Evolutionary conservation across 2,113 vertebrate species (phyloP).

Genomic region (Dromiciops gliroides): DNA sequence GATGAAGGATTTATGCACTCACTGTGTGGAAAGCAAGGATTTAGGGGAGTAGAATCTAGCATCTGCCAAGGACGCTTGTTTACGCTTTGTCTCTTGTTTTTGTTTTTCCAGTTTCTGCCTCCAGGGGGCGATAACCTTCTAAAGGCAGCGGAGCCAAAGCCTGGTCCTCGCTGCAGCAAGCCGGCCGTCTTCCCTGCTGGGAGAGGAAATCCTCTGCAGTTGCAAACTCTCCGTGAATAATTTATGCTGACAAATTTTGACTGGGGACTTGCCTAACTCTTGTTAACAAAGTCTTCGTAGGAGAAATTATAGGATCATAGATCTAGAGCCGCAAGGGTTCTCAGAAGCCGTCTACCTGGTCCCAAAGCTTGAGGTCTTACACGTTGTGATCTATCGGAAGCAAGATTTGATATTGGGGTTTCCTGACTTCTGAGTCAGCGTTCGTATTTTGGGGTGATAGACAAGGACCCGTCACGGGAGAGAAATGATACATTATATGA

Average conservation of each 20-base stretch:
- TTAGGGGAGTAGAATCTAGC: neutral
- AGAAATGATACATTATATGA: neutral
- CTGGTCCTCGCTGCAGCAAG: neutral
- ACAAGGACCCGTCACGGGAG: neutral
- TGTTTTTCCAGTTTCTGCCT: neutral
- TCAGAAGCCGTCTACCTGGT: neutral
- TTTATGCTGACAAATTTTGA: neutral
- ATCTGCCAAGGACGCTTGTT: neutral
- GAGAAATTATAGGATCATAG: neutral
- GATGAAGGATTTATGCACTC: neutral
- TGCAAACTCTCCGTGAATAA: neutral
- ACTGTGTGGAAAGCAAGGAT: neutral
- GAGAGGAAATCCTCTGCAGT: neutral
- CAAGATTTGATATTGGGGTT: neutral
- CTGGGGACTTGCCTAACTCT: neutral
- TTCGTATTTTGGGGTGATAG: neutral
- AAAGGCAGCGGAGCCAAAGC: neutral
- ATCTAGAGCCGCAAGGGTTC: neutral
- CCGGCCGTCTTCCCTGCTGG: neutral
- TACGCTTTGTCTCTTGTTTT: neutral
- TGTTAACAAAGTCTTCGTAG: neutral
- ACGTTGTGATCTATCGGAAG: neutral
- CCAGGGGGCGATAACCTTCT: neutral
- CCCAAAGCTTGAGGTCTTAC: neutral
- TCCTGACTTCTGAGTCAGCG: neutral